phyloP scores from a whole-genome alignment of 1,140 invertebrate species.

The Argopecten irradians region DNA sequence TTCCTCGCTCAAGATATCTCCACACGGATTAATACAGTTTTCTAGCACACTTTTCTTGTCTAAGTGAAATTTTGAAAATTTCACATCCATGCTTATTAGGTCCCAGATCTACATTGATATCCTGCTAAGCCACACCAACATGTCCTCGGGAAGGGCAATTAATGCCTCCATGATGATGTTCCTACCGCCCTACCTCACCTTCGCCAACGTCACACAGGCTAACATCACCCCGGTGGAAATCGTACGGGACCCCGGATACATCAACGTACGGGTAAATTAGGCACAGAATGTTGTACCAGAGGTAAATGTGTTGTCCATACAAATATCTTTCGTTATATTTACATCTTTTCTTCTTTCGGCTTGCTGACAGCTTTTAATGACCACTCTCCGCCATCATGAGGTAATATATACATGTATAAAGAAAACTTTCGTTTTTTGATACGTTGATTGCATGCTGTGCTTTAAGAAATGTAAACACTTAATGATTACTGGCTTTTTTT shows the following conservation, averaged over 20 bases:
- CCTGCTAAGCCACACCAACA: slow-evolving; percentile 52
- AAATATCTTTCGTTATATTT: not conserved
- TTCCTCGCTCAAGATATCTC: not conserved
- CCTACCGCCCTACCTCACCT: slow-evolving; percentile 56
- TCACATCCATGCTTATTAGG: not conserved
- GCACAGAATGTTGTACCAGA: not conserved
- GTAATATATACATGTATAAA: no score
- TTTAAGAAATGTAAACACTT: no score
- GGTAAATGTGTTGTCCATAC: not conserved
- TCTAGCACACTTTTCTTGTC: not conserved
- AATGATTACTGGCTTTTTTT: no score
- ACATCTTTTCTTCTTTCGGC: not conserved
- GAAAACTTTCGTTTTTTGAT: no score
- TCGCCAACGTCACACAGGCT: slow-evolving; percentile 22
- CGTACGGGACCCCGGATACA: not conserved
- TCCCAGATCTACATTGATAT: slow-evolving; percentile 48
- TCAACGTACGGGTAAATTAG: slow-evolving; percentile 40
- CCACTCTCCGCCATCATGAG: no score
- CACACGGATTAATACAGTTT: not conserved
- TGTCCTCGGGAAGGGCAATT: slow-evolving; percentile 59
- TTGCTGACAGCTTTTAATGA: no score
- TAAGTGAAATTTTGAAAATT: not conserved
- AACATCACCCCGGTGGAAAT: not conserved
- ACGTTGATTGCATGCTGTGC: no score
- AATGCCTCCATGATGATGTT: slow-evolving; percentile 59